Evolutionary conservation across 1,140 invertebrate genomes (phyloP).

Genomic region (Leptinotarsa undecemlineata): DNA sequence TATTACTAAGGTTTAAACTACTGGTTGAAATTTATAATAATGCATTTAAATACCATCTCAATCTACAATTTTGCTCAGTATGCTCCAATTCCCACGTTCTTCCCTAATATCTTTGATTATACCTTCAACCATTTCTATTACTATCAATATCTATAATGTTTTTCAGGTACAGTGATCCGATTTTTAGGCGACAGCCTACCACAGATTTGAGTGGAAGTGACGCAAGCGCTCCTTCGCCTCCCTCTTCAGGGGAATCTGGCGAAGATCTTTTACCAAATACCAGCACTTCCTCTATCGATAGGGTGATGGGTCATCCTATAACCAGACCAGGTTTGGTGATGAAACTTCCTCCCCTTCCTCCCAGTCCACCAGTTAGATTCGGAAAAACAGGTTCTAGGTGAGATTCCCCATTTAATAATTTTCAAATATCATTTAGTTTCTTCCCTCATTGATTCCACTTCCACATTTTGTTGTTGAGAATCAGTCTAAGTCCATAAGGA

Average conservation of each 20-base stretch:
- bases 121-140: neutral
- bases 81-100: too few relatives aligned
- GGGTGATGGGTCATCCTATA: constrained; percentile 52
- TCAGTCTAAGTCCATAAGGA: too few relatives aligned
- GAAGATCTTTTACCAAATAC: constrained; percentile 40
- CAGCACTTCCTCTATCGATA: constrained; percentile 48
- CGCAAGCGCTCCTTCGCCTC: constrained; percentile 43
- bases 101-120: too few relatives aligned
- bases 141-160: neutral
- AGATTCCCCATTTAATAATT: too few relatives aligned
- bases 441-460: too few relatives aligned
- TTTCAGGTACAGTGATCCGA: constrained; percentile 52
- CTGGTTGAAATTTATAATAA: too few relatives aligned
- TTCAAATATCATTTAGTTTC: too few relatives aligned
- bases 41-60: too few relatives aligned
- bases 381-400: constrained; percentile 19
- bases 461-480: too few relatives aligned
- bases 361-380: constrained; percentile 44
- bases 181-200: constrained; percentile 42
- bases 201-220: constrained; percentile 42
- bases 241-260: constrained; percentile 50
- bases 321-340: constrained; percentile 45
- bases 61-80: too few relatives aligned
- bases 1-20: too few relatives aligned
- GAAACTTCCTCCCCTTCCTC: constrained; percentile 51